Percentiles rank a stretch among this genome's conserved stretches.
These are phyloP conservation scores for Thalassarche chlororhynchos DNA, from an alignment of 2,113 vertebrate species.

Conservation along the genomic window DNA sequence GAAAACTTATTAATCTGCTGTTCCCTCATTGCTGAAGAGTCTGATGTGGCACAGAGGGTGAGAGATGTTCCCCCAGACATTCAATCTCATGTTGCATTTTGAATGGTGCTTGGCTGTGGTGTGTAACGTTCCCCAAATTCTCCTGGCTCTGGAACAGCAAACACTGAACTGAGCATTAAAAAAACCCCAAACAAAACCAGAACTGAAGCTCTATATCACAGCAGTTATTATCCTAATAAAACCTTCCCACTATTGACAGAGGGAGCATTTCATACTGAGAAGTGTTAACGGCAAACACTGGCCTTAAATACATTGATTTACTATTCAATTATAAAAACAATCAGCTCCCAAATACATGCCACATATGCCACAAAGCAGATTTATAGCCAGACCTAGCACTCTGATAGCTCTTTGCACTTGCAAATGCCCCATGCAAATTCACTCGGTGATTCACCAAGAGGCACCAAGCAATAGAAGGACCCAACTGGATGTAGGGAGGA, in stretches of 20 bases:
- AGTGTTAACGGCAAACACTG: not conserved
- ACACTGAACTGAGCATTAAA: not conserved
- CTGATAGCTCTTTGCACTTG: not conserved
- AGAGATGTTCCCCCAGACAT: not conserved
- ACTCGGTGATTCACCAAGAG: not conserved
- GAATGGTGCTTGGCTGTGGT: accelerated
- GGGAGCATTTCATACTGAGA: not conserved
- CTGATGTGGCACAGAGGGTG: not conserved
- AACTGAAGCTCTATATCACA: not conserved
- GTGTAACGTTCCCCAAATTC: not conserved
- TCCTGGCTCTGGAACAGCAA: not conserved
- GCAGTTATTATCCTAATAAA: not conserved
- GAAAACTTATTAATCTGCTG: not conserved
- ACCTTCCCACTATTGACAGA: not conserved
- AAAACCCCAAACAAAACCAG: not conserved
- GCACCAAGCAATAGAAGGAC: not conserved
- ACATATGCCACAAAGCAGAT: not conserved
- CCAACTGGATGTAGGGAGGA: not conserved
- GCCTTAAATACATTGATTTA: constrained; percentile 27
- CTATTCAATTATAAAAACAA: not conserved
- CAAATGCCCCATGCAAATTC: not conserved
- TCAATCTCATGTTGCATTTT: accelerated
- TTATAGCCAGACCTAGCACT: not conserved
- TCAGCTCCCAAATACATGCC: not conserved
- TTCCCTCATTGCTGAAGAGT: not conserved